phyloP scores from a whole-genome alignment of 2,797 vertebrate species.

The Bovichtus diacanthus region DNA sequence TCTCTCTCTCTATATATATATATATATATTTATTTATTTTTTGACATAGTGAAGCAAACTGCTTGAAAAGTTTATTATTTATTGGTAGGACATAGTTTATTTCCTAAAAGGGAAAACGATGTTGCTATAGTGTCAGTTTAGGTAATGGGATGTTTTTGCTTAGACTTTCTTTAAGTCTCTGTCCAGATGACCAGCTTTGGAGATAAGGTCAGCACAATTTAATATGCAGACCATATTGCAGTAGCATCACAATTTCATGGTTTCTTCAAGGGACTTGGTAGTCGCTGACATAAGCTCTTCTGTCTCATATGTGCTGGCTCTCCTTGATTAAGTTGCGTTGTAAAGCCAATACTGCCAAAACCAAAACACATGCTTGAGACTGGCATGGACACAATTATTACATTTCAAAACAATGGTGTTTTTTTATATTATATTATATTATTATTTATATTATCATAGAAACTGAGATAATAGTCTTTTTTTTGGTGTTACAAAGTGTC shows the following conservation, averaged over 20 bases:
- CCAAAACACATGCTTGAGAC: conserved; percentile 49
- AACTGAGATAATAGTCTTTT: neutral
- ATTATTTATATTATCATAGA: conserved; percentile 7
- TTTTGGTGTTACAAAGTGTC: neutral
- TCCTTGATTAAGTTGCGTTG: conserved; percentile 60
- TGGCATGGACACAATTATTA: conserved; percentile 28
- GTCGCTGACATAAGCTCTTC: conserved; percentile 79
- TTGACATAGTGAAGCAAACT: neutral
- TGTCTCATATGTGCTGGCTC: conserved; percentile 61
- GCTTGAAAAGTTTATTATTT: conserved; percentile 18
- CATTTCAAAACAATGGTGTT: conserved; percentile 12
- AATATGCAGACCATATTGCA: conserved; percentile 81
- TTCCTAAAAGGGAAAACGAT: conserved; percentile 5
- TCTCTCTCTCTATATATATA: no score
- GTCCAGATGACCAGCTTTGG: conserved; percentile 66
- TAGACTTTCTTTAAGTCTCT: conserved; percentile 33
- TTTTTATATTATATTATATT: no score
- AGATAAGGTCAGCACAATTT: conserved; percentile 77
- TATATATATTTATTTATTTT: no score
- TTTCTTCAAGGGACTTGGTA: conserved; percentile 73
- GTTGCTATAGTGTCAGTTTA: conserved; percentile 34
- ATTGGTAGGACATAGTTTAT: neutral
- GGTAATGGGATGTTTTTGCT: conserved; percentile 44
- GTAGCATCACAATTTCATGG: conserved; percentile 75
- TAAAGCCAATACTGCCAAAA: conserved; percentile 53